Evolutionary conservation across 2,113 vertebrate genomes (phyloP), one percentile per base, ranked within the genome.

Genomic region (Pionites leucogaster): DNA sequence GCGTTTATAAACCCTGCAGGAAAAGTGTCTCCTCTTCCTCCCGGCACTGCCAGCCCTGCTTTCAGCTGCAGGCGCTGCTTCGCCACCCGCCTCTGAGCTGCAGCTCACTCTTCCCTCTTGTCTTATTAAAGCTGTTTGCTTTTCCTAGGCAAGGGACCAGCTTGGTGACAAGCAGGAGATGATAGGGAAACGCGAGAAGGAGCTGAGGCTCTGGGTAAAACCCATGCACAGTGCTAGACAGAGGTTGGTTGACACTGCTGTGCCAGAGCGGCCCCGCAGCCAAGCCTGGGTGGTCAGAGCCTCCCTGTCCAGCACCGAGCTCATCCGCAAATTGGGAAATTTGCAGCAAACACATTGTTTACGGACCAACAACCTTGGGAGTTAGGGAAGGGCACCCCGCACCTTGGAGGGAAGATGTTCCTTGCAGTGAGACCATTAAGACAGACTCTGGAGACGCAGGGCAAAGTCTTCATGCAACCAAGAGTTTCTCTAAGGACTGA

Each of bases 51-150:
- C 7, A 8, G 35, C 50, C 42, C 47, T 35, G 50, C 31, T 93
- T 81, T 78, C 11, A 1, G 65, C 53, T 6, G 2, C 63, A 42
- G 59, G 28, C 8, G 1, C 17, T 52, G 9, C 25, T 42, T 88
- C 3, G 7, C 23, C 10, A 1, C 2, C 3, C 0, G 0, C 24
- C 31, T 25, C 55, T 35, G 63, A 77, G 44, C 49, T 83, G 78
- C 31, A 24, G 42, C 70, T 77, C 12, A 2, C 11, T 64, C 25
- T 22, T 72, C 33, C 64, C 55, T 52, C 46, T 81, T 33, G 29
- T 29, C 53, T 84, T 70, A 69, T 11, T 39, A 44, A 78, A 77
- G 20, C 37, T 68, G 18, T 44, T 82, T 76, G 69, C 3, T 85
- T 85, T 78, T 79, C 42, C 13, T 7, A 0, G 19, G 59, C 31